Percentiles rank a stretch among this genome's conserved stretches.
phyloP scores from a whole-genome alignment of 2,113 vertebrate species.

The Oreochromis tanganicae region DNA sequence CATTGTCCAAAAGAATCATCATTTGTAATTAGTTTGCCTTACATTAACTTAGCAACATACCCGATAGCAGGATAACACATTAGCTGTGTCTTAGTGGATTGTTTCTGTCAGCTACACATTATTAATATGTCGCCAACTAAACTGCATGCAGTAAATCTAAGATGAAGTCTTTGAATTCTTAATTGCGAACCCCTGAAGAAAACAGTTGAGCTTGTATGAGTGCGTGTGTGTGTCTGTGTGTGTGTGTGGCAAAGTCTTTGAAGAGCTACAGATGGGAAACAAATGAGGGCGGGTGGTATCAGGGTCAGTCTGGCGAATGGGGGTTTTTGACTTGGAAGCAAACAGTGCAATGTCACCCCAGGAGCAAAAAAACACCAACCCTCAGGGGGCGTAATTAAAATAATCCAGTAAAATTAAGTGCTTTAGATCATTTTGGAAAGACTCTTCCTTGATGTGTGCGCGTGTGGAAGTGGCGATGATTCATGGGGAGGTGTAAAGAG shows the following conservation, averaged over 20 bases:
- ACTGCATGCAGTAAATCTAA: constrained; percentile 15
- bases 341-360: constrained; percentile 30
- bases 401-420: constrained; percentile 39
- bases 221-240: not conserved
- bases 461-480: not conserved
- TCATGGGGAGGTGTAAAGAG: not conserved
- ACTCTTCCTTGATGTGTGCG: not conserved
- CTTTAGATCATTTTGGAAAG: constrained; percentile 15
- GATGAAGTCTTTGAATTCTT: constrained; percentile 35
- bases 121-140: constrained; percentile 16
- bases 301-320: constrained; percentile 1
- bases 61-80: not conserved
- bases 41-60: not conserved
- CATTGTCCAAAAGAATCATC: not conserved
- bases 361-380: constrained; percentile 9
- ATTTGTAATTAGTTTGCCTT: constrained; percentile 19
- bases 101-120: constrained; percentile 13
- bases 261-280: constrained; percentile 41
- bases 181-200: constrained; percentile 26
- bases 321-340: not conserved
- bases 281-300: constrained; percentile 26
- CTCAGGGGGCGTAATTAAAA: constrained; percentile 54
- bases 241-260: constrained; percentile 13
- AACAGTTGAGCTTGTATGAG: not conserved
- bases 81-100: constrained; percentile 1